Conservation (phyloP, 2,113 vertebrate species). For the Neodontobutis hainanensis region DNA sequence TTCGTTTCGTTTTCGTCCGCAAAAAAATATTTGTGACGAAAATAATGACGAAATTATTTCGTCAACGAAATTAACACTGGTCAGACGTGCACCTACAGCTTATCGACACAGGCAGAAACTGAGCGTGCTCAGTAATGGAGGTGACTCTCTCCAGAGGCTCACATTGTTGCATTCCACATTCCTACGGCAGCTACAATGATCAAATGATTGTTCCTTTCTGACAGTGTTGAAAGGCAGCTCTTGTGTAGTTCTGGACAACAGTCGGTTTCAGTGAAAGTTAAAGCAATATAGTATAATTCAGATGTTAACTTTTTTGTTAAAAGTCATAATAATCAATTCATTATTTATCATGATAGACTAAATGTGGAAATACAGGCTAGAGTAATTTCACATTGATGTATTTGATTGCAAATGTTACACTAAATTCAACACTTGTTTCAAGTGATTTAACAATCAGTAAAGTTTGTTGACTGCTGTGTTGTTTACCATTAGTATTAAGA, state of each 20-base stretch:
- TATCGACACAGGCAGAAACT: constrained; percentile 22
- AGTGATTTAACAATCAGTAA: too few species aligned
- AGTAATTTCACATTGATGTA: too few species aligned
- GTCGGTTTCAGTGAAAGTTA: constrained; percentile 46
- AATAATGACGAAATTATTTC: too few species aligned
- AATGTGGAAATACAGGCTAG: too few species aligned
- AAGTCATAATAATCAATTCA: background rate
- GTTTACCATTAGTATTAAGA: background rate
- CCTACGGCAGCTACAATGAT: constrained; percentile 61
- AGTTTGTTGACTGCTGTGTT: too few species aligned
- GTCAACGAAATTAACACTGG: too few species aligned
- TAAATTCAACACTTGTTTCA: too few species aligned
- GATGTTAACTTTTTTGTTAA: background rate
- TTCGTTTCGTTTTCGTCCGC: too few species aligned
- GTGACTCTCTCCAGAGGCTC: constrained; percentile 73
- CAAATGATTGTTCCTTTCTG: constrained; percentile 61
- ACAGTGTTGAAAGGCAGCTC: constrained; percentile 64
- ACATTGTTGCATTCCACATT: constrained; percentile 75
- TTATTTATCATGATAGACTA: too few species aligned
- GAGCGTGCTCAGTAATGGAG: constrained; percentile 48
- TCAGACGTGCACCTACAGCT: constrained; percentile 29
- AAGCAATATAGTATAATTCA: background rate
- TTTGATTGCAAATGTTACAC: constrained; percentile 1
- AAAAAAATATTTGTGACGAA: too few species aligned
- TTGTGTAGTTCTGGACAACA: constrained; percentile 50